Evolutionary conservation across 2,888 invertebrate genomes (phyloP).

Genomic region (Cephus pulcher): DNA sequence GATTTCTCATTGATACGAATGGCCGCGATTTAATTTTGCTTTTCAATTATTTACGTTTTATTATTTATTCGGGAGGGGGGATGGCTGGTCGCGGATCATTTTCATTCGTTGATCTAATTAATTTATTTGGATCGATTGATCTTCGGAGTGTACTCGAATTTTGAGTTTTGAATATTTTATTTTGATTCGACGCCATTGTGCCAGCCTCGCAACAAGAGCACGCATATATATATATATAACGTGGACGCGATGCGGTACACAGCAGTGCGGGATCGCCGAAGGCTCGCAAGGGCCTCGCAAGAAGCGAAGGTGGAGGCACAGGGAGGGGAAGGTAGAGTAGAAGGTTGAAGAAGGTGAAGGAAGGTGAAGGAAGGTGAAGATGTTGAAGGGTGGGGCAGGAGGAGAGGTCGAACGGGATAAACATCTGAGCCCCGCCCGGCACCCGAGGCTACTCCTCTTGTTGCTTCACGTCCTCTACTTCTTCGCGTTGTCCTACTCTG

Average conservation of each 20-base stretch:
- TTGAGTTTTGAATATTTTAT: neutral
- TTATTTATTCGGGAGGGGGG: neutral
- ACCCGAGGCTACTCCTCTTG: constrained; percentile 60
- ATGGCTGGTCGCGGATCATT: neutral
- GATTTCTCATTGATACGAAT: neutral
- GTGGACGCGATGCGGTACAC: constrained; percentile 39
- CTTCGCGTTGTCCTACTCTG: constrained; percentile 22
- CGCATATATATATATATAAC: constrained; percentile 37
- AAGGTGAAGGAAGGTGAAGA: constrained; percentile 29
- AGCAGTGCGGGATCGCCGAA: constrained; percentile 45
- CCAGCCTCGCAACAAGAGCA: constrained; percentile 56
- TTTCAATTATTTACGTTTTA: neutral
- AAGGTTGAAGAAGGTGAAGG: constrained; percentile 21
- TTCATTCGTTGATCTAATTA: neutral
- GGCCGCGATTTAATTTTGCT: neutral
- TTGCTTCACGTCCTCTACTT: constrained; percentile 39
- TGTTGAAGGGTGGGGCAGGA: constrained; percentile 35
- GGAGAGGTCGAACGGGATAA: constrained; percentile 65
- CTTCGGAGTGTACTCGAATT: neutral
- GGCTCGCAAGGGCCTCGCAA: constrained; percentile 47
- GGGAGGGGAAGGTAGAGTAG: constrained; percentile 30
- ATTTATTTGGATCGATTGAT: neutral
- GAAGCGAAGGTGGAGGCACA: constrained; percentile 50
- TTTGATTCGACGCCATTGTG: constrained; percentile 53
- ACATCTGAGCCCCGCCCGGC: constrained; percentile 66